Base-by-base conservation (phyloP, 2,797 vertebrate genomes). In the Pelobates cultripes region DNA sequence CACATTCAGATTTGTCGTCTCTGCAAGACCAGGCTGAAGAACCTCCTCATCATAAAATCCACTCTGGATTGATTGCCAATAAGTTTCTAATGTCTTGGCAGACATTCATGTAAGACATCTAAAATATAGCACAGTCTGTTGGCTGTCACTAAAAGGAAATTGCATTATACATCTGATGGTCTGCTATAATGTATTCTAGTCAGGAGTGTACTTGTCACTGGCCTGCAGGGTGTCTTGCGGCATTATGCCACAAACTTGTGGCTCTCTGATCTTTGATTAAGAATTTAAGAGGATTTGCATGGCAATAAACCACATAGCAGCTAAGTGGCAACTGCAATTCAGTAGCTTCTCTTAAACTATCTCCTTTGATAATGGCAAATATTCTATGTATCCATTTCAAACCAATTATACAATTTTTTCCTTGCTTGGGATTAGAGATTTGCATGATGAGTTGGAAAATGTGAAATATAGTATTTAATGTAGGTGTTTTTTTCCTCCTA, bases 71-170 rank as follows among this genome's bases (percentile, higher is more conserved):
- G 80, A 81, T 81, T 63, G 60, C 75, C 61, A 77, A 70, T 82
- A 77, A 72, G 69, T 82, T 67, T 45, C 74, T 82, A 82, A 77
- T 77, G 75, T 77, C 74, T 77, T 82, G 80, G 80, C 80, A 72
- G 74, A 40, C 45, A 43, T 82, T 77, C 80, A 77, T 73, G 42
- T 15, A 72, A 77, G 75, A 74, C 64, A 77, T 82, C 69, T 77
- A 77, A 82, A 57, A 70, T 77, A 57, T 66, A 82, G 70, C 69
- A 57, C 14, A 72, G 80, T 66, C 74, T 82, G 42, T 67, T 82
- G 69, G 69, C 47, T 82, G 80, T 73, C 80, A 82, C 70, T 77
- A 67, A 77, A 69, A 77, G 68, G 44, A 82, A 77, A 82, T 73
- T 73, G 61, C 47, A 66, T 82, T 73, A 77, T 73, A n/a, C 75